Evolutionary conservation across 2,888 invertebrate species (phyloP), one percentile per base, ranked within the genome.

Genomic region (Hedychridium roseum): DNA sequence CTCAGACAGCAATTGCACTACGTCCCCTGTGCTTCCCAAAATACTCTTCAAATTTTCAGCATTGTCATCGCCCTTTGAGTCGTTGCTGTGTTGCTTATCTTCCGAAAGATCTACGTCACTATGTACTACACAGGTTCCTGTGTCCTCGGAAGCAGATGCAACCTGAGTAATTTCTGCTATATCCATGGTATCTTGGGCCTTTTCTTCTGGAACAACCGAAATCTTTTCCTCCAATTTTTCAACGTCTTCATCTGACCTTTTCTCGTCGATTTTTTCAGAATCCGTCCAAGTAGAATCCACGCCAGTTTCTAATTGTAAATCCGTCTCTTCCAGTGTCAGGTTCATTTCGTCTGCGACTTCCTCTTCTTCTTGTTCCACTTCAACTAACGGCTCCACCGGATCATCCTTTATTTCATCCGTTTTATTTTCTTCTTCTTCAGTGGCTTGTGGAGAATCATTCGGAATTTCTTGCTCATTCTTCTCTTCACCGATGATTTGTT

Each of bases 1-100:
- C 38, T 51, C 59, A 27, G 55, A 38, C 37, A 68, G 66, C n/a
- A 60, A 60, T 31, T 66, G 52, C 4, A 43, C 47, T 14, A 51
- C 46, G 31, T 47, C 35, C 15, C 36, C 38, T 1, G 50, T 37
- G 18, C 39, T 43, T 21, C 60, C 55, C 18, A 64, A 30, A 27
- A 63, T 56, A 41, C 50, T 50, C 15, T 53, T 53, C 6, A 45
- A 37, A 37, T 37, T 32, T 20, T 34, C n/a, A n/a, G n/a, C n/a
- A n/a, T n/a, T n/a, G n/a, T n/a, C n/a, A n/a, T 52, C 18, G 11
- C 6, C 27, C 21, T 37, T 43, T 9, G 21, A 38, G 18, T 43
- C 35, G 27, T 39, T n/a, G n/a, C n/a, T n/a, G n/a, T n/a, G n/a
- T n/a, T n/a, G n/a, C n/a, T n/a, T n/a, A n/a, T n/a, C n/a, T n/a